Evolutionary conservation across 2,888 invertebrate genomes (phyloP).

Genomic region (Tuta absoluta): DNA sequence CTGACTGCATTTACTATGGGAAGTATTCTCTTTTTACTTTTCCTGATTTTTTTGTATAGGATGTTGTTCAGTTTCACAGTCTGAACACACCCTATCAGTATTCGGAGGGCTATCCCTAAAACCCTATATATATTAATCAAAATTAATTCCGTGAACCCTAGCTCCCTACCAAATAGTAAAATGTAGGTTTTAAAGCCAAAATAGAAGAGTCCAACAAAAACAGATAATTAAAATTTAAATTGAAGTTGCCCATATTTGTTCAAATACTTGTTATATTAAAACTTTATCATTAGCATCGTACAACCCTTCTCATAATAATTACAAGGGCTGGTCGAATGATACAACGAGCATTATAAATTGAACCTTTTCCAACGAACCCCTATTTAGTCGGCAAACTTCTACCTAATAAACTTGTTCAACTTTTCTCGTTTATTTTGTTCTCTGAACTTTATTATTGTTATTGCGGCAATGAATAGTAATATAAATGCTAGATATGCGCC

Average conservation of each 20-base stretch:
- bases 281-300: constrained; percentile 11
- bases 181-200: no score
- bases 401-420: constrained; percentile 47
- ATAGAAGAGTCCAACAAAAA: no score
- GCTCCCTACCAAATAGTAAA: no score
- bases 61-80: no score
- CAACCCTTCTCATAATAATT: constrained; percentile 10
- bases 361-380: constrained; percentile 26
- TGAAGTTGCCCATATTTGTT: not conserved
- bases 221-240: no score
- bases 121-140: no score
- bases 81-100: no score
- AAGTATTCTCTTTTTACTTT: no score
- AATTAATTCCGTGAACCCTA: no score
- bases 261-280: not conserved
- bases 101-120: no score
- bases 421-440: constrained; percentile 45
- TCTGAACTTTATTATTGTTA: constrained; percentile 27
- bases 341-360: constrained; percentile 5
- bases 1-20: no score
- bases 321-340: not conserved
- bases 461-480: constrained; percentile 11
- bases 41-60: no score
- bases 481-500: not conserved
- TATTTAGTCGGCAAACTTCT: constrained; percentile 30